Evolutionary conservation across 2,888 invertebrate species (phyloP).

Genomic region (Polymixis flavicincta): DNA sequence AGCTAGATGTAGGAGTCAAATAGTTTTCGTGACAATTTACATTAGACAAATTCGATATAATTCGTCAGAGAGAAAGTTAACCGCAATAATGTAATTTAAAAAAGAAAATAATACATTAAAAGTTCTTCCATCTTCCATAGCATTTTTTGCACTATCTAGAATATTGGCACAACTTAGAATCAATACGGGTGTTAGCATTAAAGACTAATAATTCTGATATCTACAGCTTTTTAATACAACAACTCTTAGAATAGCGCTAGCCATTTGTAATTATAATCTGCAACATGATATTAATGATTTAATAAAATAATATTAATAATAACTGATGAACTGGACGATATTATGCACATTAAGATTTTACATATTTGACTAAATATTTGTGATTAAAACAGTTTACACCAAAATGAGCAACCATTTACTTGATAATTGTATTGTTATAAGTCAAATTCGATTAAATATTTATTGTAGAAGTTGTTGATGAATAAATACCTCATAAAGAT

Average conservation of each 20-base stretch:
- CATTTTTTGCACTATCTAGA: constrained; percentile 61
- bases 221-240: constrained; percentile 29
- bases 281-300: constrained; percentile 4
- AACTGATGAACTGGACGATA: constrained; percentile 3
- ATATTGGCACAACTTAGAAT: constrained; percentile 52
- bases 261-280: constrained; percentile 21
- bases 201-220: constrained; percentile 43
- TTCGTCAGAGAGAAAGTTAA: constrained; percentile 40
- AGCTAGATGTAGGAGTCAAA: constrained; percentile 11
- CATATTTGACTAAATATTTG: constrained; percentile 40
- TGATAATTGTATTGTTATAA: constrained; percentile 48
- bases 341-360: constrained; percentile 46
- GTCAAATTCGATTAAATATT: constrained; percentile 50
- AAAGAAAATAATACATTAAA: constrained; percentile 16
- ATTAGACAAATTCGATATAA: constrained; percentile 29
- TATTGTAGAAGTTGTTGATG: constrained; percentile 56
- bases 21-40: constrained; percentile 36
- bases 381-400: constrained; percentile 64
- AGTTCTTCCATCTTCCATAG: constrained; percentile 65
- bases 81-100: constrained; percentile 41
- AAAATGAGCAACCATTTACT: constrained; percentile 62
- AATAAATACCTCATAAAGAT: constrained; percentile 64
- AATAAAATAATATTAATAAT: neutral
- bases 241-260: constrained; percentile 16
- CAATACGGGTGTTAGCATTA: constrained; percentile 38